Evolutionary conservation across 2,888 invertebrate genomes (phyloP), one percentile per base, ranked within the genome.

Genomic region (Frankliniella fusca): DNA sequence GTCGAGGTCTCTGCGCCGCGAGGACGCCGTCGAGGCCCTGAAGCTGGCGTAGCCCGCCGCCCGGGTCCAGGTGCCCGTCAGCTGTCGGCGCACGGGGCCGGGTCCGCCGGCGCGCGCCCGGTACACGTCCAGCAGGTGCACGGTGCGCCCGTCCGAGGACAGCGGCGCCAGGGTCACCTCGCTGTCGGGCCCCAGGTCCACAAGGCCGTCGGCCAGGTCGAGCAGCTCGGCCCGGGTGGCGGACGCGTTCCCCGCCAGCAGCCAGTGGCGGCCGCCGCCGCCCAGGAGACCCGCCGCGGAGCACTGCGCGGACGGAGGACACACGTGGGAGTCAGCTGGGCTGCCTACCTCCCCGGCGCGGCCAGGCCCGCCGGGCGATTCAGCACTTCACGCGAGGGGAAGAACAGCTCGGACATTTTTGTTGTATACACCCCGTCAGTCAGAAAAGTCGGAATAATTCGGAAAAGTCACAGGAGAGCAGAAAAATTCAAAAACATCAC

Each of bases 41-140:
- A 76, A 76, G 27, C 8, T 11, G 23, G 8, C 27, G 23, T 27
- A 12, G 1, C 70, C 70, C 11, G 12, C 23, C 70, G 23, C 10
- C 70, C 12, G 23, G 8, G 23, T 27, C 70, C 70, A 76, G 23
- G 70, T 76, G 8, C 27, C 70, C 70, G 70, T 76, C 70, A 76
- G 27, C 70, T 27, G 23, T 9, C 11, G 70, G 23, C 70, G 70
- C 70, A 23, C 70, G 70, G 70, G 27, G 23, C 70, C 70, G 70
- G 27, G 70, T 23, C 70, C 70, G n/a, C 70, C 70, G 70, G 70
- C 70, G 70, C 12, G n/a, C 70, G 70, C 7, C 70, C 70, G 27
- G 70, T 76, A 76, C 27, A 27, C 70, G 70, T 76, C 70, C 70
- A 76, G 27, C 23, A 76, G 70, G 70, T 76, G 70, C 70, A 76